phyloP scores from a whole-genome alignment of 1,140 invertebrate species.

The Papilio machaon region DNA sequence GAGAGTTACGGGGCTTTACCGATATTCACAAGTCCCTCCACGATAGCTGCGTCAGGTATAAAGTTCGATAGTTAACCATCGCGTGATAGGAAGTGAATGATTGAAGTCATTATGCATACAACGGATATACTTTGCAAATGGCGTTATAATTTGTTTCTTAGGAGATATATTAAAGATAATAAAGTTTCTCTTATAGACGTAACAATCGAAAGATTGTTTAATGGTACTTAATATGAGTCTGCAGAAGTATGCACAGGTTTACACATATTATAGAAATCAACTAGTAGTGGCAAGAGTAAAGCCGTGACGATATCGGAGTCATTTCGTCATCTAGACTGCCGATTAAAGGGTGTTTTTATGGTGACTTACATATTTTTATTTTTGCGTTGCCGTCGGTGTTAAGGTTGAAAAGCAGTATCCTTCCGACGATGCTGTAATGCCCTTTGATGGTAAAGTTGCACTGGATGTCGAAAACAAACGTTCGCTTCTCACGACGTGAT shows the following conservation, averaged over 20 bases:
- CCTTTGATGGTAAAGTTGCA: constrained; percentile 76
- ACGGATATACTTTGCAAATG: constrained; percentile 26
- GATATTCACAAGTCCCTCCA: too few species aligned
- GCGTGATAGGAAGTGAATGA: constrained; percentile 19
- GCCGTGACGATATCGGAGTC: background rate
- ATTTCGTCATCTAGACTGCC: background rate
- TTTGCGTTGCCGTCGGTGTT: constrained; percentile 72
- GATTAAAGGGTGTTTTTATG: background rate
- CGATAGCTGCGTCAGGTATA: background rate
- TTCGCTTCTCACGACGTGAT: constrained; percentile 63
- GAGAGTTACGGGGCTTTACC: too few species aligned
- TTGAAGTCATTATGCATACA: constrained; percentile 7
- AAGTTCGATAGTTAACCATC: background rate
- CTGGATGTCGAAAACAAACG: constrained; percentile 73
- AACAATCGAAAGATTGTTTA: background rate
- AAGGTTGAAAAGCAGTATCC: constrained; percentile 73
- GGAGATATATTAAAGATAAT: background rate
- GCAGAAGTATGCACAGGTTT: background rate
- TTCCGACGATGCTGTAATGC: constrained; percentile 68
- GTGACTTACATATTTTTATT: constrained; percentile 72
- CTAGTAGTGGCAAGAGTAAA: background rate
- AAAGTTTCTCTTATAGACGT: background rate
- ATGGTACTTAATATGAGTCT: background rate
- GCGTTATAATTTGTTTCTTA: background rate
- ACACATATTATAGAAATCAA: background rate